Evolutionary conservation across 2,888 invertebrate species (phyloP).

Genomic region (Zaprionus lineosus): DNA sequence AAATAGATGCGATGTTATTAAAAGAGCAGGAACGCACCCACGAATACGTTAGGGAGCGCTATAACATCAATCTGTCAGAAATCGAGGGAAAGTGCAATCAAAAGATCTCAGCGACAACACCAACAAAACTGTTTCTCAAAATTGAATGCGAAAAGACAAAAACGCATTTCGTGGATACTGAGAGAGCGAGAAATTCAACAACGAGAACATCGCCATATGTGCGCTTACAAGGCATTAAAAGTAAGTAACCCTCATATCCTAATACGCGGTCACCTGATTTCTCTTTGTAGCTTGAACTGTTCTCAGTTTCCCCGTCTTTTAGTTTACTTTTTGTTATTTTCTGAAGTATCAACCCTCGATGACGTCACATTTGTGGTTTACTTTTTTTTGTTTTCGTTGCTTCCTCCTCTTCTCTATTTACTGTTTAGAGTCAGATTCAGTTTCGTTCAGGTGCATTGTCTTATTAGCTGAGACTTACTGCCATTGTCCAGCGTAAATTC

Average conservation of each 20-base stretch:
- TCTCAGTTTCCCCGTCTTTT: no score
- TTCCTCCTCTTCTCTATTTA: background rate
- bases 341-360: constrained; percentile 16
- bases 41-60: background rate
- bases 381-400: constrained; percentile 10
- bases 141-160: background rate
- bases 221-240: constrained; percentile 26
- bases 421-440: background rate
- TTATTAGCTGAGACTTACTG: background rate
- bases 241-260: constrained; percentile 21
- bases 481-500: no score
- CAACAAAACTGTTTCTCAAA: background rate
- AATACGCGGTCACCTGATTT: constrained; percentile 31
- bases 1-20: constrained; percentile 4
- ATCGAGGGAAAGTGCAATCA: constrained; percentile 18
- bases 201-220: constrained; percentile 15
- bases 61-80: background rate
- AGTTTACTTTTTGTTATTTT: no score
- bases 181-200: background rate
- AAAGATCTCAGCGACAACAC: constrained; percentile 13
- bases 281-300: background rate
- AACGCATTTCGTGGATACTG: background rate
- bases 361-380: constrained; percentile 8
- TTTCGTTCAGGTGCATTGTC: constrained; percentile 26
- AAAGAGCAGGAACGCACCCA: background rate